phyloP scores from a whole-genome alignment of 92 coral and sea anemone genomes.

The Siderastrea radians region DNA sequence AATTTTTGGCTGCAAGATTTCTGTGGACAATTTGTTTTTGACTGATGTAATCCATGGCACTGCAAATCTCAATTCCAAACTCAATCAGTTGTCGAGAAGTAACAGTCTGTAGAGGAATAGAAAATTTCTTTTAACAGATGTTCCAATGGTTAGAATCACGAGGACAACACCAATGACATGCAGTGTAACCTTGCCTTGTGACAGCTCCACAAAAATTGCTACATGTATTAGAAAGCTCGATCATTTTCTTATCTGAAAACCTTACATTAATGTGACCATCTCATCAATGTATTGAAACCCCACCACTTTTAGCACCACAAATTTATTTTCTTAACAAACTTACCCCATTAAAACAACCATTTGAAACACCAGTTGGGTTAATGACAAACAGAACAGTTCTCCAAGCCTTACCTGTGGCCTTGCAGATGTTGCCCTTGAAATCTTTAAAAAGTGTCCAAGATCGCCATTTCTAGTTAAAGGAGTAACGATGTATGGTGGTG shows the following conservation, averaged over 20 bases:
- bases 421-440: constrained; percentile 52
- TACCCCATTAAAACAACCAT: too few species aligned
- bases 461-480: constrained; percentile 62
- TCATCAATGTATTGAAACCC: too few species aligned
- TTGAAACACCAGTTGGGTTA: too few species aligned
- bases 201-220: not conserved
- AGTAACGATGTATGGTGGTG: constrained; percentile 68
- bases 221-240: too few species aligned
- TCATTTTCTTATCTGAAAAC: too few species aligned
- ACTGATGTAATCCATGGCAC: constrained; percentile 79
- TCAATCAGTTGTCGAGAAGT: constrained; percentile 57
- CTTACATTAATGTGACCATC: too few species aligned
- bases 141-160: not conserved
- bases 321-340: too few species aligned
- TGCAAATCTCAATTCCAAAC: constrained; percentile 71
- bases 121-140: not conserved
- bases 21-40: constrained; percentile 66
- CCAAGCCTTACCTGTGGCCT: constrained; percentile 46
- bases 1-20: constrained; percentile 69
- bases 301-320: too few species aligned
- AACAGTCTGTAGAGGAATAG: constrained; percentile 13
- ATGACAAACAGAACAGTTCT: too few species aligned
- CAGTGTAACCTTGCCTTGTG: too few species aligned
- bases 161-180: too few species aligned
- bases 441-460: constrained; percentile 62